Conservation (phyloP, 2,797 vertebrate genomes). For the Gila robusta region DNA sequence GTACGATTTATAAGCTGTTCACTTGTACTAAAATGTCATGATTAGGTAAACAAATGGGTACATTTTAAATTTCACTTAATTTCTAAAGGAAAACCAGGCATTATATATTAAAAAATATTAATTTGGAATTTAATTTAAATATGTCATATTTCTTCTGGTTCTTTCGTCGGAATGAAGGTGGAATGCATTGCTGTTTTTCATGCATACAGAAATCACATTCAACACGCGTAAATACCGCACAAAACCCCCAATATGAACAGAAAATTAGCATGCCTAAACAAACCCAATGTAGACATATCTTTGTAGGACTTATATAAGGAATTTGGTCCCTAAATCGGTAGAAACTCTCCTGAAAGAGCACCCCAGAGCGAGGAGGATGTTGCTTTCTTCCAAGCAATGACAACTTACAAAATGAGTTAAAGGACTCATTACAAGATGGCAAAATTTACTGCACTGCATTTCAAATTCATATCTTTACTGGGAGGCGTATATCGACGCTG, state of each 20-base stretch:
- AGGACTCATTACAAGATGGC: constrained; percentile 50
- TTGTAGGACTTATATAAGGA: neutral
- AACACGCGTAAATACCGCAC: too few relatives aligned
- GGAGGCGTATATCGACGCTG: constrained; percentile 58
- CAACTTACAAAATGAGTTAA: constrained; percentile 39
- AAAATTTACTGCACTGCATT: constrained; percentile 56
- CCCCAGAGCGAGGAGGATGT: neutral
- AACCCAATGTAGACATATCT: neutral
- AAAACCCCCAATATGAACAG: neutral
- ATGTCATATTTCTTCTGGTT: neutral
- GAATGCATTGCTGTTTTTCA: neutral
- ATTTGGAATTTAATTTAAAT: neutral
- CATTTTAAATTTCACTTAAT: neutral
- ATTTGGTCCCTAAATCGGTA: constrained; percentile 1
- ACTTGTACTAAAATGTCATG: neutral
- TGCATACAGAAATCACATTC: neutral
- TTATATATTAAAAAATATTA: neutral
- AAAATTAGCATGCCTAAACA: neutral
- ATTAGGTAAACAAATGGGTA: neutral
- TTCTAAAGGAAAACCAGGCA: neutral
- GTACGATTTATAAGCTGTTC: neutral
- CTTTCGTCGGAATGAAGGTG: neutral
- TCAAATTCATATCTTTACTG: constrained; percentile 67
- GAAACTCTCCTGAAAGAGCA: constrained; percentile 6
- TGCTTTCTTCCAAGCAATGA: constrained; percentile 18